Evolutionary conservation across 2,113 vertebrate genomes (phyloP).

Genomic region (Malaclemys terrapin): DNA sequence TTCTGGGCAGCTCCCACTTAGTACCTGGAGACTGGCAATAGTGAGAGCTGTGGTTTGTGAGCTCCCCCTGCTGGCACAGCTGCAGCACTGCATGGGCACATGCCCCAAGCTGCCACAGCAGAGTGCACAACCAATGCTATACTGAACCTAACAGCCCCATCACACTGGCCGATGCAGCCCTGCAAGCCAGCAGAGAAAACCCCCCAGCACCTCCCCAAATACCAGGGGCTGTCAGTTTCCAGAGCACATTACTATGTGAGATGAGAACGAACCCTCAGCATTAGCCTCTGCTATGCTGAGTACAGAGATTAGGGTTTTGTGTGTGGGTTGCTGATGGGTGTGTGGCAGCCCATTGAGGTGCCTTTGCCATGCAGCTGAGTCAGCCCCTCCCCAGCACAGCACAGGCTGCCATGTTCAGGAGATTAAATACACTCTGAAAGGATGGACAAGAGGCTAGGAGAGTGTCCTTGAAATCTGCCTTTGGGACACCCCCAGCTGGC

Average conservation of each 20-base stretch:
- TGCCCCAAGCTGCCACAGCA: neutral
- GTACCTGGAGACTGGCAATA: too few relatives aligned
- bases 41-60: neutral
- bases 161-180: fast-evolving
- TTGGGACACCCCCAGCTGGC: neutral
- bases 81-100: neutral
- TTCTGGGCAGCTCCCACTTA: fast-evolving
- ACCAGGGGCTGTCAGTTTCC: neutral
- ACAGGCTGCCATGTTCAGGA: neutral
- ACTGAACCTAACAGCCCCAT: fast-evolving
- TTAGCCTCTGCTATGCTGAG: neutral
- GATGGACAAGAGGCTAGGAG: neutral
- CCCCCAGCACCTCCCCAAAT: fast-evolving
- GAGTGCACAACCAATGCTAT: neutral
- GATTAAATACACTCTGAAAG: neutral
- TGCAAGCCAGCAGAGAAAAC: neutral
- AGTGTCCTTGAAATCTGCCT: too few relatives aligned
- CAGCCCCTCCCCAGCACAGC: neutral
- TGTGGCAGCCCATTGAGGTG: neutral
- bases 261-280: fast-evolving
- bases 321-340: neutral
- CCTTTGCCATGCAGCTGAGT: neutral
- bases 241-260: neutral
- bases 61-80: neutral
- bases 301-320: neutral